phyloP scores from a whole-genome alignment of 2,888 invertebrate genomes.

The Xestia c-nigrum region DNA sequence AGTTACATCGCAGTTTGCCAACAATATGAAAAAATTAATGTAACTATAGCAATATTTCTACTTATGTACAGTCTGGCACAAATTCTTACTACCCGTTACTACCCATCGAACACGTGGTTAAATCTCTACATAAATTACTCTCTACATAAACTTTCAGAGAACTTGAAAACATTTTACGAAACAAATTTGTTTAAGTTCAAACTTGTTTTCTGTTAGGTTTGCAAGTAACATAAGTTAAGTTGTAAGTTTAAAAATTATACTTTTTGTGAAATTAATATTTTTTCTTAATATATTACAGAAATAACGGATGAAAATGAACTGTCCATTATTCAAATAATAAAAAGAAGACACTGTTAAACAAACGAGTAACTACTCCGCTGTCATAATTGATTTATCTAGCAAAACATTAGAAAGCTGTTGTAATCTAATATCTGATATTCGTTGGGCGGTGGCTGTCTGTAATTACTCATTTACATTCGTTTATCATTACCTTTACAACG shows the following conservation, averaged over 20 bases:
- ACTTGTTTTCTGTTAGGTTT: slow-evolving; percentile 17
- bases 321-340: background rate
- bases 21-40: too few relatives aligned
- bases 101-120: background rate
- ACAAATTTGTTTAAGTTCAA: slow-evolving; percentile 10
- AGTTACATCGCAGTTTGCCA: too few relatives aligned
- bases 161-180: slow-evolving; percentile 7
- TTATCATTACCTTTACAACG: slow-evolving; percentile 41
- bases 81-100: background rate
- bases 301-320: too few relatives aligned
- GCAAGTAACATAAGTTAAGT: background rate
- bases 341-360: background rate
- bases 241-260: background rate
- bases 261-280: background rate
- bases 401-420: slow-evolving; percentile 9
- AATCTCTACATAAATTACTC: background rate
- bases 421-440: slow-evolving; percentile 43
- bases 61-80: too few relatives aligned
- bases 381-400: slow-evolving; percentile 3
- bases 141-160: slow-evolving; percentile 5
- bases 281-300: too few relatives aligned
- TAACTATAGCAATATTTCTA: too few relatives aligned
- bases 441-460: background rate
- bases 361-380: background rate
- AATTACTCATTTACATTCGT: slow-evolving; percentile 34